A percentile compares a stretch with the other conserved stretches of the same genome.
Evolutionary conservation across 1,140 invertebrate species (phyloP).

Genomic region (Aphaenogaster rudis): DNA sequence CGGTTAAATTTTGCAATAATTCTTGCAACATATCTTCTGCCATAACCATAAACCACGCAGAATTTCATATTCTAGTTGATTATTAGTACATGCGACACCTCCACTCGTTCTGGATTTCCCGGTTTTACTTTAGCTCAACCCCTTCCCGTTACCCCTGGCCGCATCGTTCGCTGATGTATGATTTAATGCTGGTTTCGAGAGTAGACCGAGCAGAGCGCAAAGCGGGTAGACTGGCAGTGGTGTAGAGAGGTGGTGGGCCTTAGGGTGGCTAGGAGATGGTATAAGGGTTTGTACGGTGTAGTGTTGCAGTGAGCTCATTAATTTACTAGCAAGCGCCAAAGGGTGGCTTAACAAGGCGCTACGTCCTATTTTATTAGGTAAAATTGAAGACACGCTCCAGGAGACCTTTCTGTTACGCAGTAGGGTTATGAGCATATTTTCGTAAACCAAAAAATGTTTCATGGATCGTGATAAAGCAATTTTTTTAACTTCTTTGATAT

Average conservation of each 20-base stretch:
- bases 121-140: conserved; percentile 72
- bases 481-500: not conserved
- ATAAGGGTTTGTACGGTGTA: conserved; percentile 84
- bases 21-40: conserved; percentile 10
- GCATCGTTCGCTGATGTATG: conserved; percentile 84
- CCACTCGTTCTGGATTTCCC: conserved; percentile 61
- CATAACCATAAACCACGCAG: conserved; percentile 45
- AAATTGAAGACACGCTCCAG: conserved; percentile 82
- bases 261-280: conserved; percentile 72
- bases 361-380: conserved; percentile 84
- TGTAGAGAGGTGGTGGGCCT: conserved; percentile 57
- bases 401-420: conserved; percentile 62
- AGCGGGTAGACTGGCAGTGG: conserved; percentile 78
- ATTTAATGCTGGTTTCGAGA: conserved; percentile 84
- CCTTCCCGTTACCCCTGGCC: conserved; percentile 67
- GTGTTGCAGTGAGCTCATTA: conserved; percentile 86
- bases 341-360: conserved; percentile 85
- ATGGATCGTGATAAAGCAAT: not conserved
- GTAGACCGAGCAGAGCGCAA: conserved; percentile 80
- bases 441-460: conserved; percentile 48
- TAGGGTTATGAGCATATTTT: conserved; percentile 25
- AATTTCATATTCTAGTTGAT: conserved; percentile 68
- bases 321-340: conserved; percentile 85
- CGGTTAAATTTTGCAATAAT: conserved; percentile 50
- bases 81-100: conserved; percentile 80